Evolutionary conservation across 2,797 vertebrate species (phyloP).

Genomic region (Microtus californicus): DNA sequence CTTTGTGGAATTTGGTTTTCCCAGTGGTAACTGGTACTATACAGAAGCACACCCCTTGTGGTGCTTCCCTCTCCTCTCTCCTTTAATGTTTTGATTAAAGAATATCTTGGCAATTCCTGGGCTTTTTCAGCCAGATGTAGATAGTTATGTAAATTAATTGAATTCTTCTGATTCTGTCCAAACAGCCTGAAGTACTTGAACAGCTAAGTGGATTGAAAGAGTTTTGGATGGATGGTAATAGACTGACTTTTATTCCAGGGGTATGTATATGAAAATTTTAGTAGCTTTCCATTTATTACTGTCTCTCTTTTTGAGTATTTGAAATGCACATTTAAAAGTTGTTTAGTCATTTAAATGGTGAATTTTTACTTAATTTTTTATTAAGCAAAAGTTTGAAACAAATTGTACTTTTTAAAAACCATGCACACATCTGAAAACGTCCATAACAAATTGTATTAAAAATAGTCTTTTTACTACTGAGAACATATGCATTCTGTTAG

Average conservation of each 20-base stretch:
- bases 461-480: neutral
- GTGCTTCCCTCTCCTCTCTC: neutral
- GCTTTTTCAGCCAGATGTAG: constrained; percentile 1
- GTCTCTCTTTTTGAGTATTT: constrained; percentile 32
- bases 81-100: constrained; percentile 26
- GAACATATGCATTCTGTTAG: neutral
- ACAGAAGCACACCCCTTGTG: neutral
- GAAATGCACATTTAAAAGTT: constrained; percentile 15
- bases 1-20: constrained; percentile 43
- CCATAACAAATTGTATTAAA: constrained; percentile 2
- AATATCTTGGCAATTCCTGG: constrained; percentile 31
- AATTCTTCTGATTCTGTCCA: constrained; percentile 33
- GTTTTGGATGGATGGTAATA: constrained; percentile 99
- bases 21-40: neutral
- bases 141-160: constrained; percentile 30
- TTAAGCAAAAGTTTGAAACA: constrained; percentile 24
- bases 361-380: constrained; percentile 44
- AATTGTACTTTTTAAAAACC: neutral
- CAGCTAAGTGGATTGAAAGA: constrained; percentile 96
- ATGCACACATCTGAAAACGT: neutral
- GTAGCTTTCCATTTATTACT: constrained; percentile 24
- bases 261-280: constrained; percentile 88
- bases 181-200: constrained; percentile 98
- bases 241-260: constrained; percentile 96
- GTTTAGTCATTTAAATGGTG: neutral